Base-by-base conservation (phyloP, 2,888 invertebrate species). In the Eudemis profundana region DNA sequence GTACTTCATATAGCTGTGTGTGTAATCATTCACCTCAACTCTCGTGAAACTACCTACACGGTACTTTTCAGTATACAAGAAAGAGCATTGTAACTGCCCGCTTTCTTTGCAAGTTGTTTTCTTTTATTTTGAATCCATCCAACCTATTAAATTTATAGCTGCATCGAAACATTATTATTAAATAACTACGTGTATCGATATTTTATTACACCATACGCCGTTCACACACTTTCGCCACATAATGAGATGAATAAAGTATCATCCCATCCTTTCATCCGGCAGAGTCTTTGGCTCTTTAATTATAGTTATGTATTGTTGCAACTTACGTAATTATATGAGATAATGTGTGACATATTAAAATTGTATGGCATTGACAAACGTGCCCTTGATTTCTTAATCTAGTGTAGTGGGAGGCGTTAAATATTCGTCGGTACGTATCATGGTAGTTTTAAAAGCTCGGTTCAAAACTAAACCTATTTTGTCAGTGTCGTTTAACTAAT, bases 141-240 rank as follows among this genome's bases (percentile, higher is more conserved):
- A 29, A 29, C n/a, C 10, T 12, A 50, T 33, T 0, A 12, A 4
- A 8, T 29, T 50, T 23, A 10, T 15, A 23, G 15, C 40, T 23
- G 40, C 4, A 40, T 15, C 17, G 12, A 33, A 50, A 50, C 38
- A 27, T 23, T 33, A 49, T 23, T 23, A 49, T 40, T 36, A 49
- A 27, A 27, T 33, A 44, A 46, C 46, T 42, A 29, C 5, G 7
- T 17, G 5, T 51, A 49, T 42, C 36, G 42, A 44, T 50, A 36
- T 33, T 44, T 36, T 53, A 51, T 53, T 19, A 23, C 8, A 8
- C 4, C n/a, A 23, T 17, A 23, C 4, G 23, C 3, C 36, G 38
- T 54, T 54, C 62, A 47, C 54, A 40, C 40, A 63, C 62, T 63
- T 63, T 63, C 62, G 19, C 62, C 12, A 12, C 15, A 15, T 51